Percentiles rank a stretch among this genome's conserved stretches.
phyloP scores from a whole-genome alignment of 1,140 invertebrate species.

The Pemphigus obesinymphae region DNA sequence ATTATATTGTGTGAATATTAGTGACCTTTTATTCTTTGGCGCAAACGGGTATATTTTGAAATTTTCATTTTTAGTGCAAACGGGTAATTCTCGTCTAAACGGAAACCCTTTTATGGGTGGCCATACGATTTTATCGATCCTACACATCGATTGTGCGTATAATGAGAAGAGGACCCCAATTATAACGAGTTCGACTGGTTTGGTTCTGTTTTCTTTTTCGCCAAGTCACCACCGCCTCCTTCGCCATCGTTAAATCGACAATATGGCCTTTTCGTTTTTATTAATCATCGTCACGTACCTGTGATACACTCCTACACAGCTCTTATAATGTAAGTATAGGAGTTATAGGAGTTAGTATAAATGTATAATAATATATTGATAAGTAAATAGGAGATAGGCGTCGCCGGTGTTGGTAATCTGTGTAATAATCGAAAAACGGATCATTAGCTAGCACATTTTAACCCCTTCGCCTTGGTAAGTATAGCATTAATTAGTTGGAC shows the following conservation, averaged over 20 bases:
- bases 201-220: not conserved
- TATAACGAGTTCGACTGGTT: conserved; percentile 38
- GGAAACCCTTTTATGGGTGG: not conserved
- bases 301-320: not conserved
- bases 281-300: not conserved
- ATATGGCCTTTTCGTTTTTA: not conserved
- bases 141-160: not conserved
- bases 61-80: no score
- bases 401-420: not conserved
- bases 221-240: conserved; percentile 14
- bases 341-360: no score
- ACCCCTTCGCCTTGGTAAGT: not conserved
- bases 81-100: no score
- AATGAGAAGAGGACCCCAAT: conserved; percentile 6
- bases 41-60: no score
- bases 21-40: no score
- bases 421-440: not conserved
- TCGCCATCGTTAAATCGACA: not conserved
- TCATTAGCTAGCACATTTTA: conserved; percentile 2
- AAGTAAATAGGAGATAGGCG: not conserved
- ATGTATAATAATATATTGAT: not conserved
- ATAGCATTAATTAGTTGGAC: conserved; percentile 13
- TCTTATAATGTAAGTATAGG: not conserved
- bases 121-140: not conserved
- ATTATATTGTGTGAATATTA: no score